These are phyloP conservation scores for Bostrychus sinensis DNA, from an alignment of 2,113 vertebrate genomes.

Conservation along the genomic window DNA sequence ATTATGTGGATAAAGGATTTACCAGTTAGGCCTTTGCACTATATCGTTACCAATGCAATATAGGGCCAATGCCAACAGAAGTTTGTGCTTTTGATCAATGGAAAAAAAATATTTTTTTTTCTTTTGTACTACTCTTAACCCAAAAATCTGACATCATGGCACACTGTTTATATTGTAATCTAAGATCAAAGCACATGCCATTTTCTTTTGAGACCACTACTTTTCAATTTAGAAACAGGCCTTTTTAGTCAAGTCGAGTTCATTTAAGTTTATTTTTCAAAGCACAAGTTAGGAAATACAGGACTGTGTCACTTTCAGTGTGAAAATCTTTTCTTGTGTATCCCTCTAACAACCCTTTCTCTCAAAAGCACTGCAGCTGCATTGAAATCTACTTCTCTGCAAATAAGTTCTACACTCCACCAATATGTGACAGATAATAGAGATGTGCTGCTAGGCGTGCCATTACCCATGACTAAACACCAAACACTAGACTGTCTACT, in stretches of 20 bases:
- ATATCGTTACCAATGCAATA: too few species aligned
- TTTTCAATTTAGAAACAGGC: neutral
- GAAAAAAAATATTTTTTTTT: too few species aligned
- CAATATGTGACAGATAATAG: constrained; percentile 47
- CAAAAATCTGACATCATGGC: too few species aligned
- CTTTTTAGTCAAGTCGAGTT: neutral
- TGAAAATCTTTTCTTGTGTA: constrained; percentile 10
- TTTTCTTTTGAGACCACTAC: too few species aligned
- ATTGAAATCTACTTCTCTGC: constrained; percentile 29
- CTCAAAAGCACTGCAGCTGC: constrained; percentile 19
- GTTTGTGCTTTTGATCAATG: too few species aligned
- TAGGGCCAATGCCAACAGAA: too few species aligned
- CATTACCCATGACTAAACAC: constrained; percentile 52
- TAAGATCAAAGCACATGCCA: too few species aligned
- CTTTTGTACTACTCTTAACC: too few species aligned
- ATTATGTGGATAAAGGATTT: too few species aligned
- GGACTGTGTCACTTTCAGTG: constrained; percentile 1
- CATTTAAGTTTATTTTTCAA: neutral
- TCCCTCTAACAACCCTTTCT: constrained; percentile 5
- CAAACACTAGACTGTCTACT: constrained; percentile 30
- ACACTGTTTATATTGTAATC: too few species aligned
- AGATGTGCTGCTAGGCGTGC: constrained; percentile 43
- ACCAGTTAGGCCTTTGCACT: too few species aligned
- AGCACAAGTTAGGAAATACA: neutral
- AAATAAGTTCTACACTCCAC: constrained; percentile 53